These are phyloP conservation scores for Acanthacorydalis orientalis DNA, from an alignment of 2,888 invertebrate genomes.

Conservation along the genomic window DNA sequence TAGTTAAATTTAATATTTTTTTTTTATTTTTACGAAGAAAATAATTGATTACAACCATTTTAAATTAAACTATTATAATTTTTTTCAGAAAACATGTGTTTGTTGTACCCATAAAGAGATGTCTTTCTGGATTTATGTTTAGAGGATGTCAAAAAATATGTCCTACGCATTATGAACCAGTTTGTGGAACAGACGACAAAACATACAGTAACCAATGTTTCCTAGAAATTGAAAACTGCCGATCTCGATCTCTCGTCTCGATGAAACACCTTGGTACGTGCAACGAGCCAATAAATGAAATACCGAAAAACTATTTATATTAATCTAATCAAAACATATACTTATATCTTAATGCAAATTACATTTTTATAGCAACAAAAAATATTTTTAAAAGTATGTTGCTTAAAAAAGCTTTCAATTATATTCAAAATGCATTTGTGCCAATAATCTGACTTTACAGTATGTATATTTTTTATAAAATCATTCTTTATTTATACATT, in stretches of 20 bases:
- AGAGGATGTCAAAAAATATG: conserved; percentile 77
- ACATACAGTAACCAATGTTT: conserved; percentile 90
- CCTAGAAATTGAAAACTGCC: conserved; percentile 79
- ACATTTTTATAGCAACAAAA: background rate
- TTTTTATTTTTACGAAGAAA: no score
- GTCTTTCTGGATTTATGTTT: conserved; percentile 70
- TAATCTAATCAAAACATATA: conserved; percentile 17
- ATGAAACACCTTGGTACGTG: conserved; percentile 72
- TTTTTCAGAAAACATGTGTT: conserved; percentile 66
- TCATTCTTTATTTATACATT: no score
- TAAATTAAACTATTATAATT: background rate
- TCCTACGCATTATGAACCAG: conserved; percentile 73
- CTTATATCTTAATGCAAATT: background rate
- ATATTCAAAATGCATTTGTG: no score
- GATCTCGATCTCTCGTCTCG: conserved; percentile 60
- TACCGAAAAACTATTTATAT: conserved; percentile 77
- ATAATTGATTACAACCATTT: no score
- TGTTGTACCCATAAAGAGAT: conserved; percentile 78
- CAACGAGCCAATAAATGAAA: conserved; percentile 66
- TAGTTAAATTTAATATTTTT: no score
- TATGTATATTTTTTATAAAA: no score
- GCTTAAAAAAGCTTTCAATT: no score
- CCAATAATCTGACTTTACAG: no score
- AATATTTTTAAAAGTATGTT: background rate
- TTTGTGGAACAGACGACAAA: conserved; percentile 83